Base-by-base conservation (phyloP, 2,888 invertebrate species). In the Melieria omissa region DNA sequence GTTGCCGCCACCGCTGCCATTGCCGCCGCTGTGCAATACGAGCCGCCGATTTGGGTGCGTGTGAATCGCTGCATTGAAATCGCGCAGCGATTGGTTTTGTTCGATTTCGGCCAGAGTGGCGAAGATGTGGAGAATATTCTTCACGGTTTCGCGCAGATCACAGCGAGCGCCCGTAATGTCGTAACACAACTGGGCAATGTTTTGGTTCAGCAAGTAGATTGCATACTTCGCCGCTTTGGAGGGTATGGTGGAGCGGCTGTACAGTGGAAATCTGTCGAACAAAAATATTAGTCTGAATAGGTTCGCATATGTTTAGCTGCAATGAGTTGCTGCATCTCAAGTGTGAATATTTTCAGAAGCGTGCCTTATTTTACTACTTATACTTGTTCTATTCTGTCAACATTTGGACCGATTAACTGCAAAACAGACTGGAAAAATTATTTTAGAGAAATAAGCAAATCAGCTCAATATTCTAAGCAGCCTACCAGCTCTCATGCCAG, bases 131-230 rank as follows among this genome's bases (percentile, higher is more conserved):
- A 83, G 70, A 46, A 87, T 79, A 80, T 85, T 87, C 2, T 83
- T 81, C 75, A 87, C 81, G 0, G 86, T 86, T 47, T 81, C 81
- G 10, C 83, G 79, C 63, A 82, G 73, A 76, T 87, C 85, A 71
- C 83, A 84, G 44, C 77, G 79, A 47, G 72, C 58, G 29, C 82
- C 80, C 61, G 80, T 80, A 68, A 83, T 81, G 73, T 85, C 85
- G 63, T 78, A 85, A 75, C 84, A 85, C n/a, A 98, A 87, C 87
- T 99, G 98, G 1, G 95, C 95, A 75, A 99, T 94, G 84, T 98
- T 97, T 87, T 97, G 97, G 88, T 98, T 98, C 46, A 98, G 88
- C 12, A 98, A 89, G 84, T 95, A 98, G 75, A 98, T 93, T 5
- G 93, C 98, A 86, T 97, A 97, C 74, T 94, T 92, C 83, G 96